A percentile compares a stretch with the other conserved stretches of the same genome.
Conservation (phyloP, 1,140 invertebrate species). For the Pseudomyrmex pallidus region DNA sequence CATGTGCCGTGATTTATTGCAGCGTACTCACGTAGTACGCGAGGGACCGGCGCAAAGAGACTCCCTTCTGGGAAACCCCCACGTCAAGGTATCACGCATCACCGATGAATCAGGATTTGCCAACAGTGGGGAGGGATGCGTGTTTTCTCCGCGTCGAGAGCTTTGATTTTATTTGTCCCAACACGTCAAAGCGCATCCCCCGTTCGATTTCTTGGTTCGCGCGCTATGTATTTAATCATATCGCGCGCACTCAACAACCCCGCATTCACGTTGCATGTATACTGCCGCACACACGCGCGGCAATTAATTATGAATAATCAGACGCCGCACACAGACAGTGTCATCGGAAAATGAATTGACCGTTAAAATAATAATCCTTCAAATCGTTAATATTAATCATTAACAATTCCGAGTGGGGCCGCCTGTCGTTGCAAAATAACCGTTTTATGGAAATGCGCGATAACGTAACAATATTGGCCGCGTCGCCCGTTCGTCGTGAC, state of each 20-base stretch:
- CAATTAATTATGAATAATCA: slow-evolving; percentile 45
- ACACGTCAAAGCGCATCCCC: not conserved
- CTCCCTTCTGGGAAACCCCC: slow-evolving; percentile 11
- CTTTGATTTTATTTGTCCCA: not conserved
- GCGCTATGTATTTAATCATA: slow-evolving; percentile 22
- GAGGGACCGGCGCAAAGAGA: slow-evolving; percentile 8
- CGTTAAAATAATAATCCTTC: slow-evolving; percentile 61
- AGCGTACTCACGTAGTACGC: not conserved
- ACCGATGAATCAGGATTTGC: slow-evolving; percentile 34
- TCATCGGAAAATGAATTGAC: slow-evolving; percentile 52
- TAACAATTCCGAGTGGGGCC: slow-evolving; percentile 48
- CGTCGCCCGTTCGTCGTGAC: slow-evolving; percentile 30
- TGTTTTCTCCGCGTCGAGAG: not conserved
- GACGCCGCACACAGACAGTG: slow-evolving; percentile 31
- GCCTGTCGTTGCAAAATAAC: slow-evolving; percentile 44
- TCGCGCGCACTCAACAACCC: not conserved
- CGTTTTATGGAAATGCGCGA: slow-evolving; percentile 49
- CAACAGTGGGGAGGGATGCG: not conserved
- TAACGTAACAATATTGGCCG: slow-evolving; percentile 43
- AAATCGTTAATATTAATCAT: slow-evolving; percentile 33
- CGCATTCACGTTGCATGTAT: not conserved
- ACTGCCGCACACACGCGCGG: not conserved
- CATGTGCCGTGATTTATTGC: slow-evolving; percentile 33
- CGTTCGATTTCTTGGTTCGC: not conserved
- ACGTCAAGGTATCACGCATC: slow-evolving; percentile 31